Evolutionary conservation across 2,113 vertebrate genomes (phyloP).

Genomic region (Aix galericulata): DNA sequence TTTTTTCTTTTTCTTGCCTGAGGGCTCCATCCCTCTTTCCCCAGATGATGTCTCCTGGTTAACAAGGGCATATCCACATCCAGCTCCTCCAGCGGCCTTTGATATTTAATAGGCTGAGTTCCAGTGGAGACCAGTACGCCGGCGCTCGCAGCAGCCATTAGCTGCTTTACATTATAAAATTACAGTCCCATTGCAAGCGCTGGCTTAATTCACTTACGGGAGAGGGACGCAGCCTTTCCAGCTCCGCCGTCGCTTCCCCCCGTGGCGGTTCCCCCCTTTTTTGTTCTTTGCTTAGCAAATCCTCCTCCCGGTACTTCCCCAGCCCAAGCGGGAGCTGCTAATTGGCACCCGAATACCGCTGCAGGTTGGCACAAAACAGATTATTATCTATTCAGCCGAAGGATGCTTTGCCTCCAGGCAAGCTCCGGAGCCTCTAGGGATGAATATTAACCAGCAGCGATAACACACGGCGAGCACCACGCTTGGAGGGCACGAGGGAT

Average conservation of each 20-base stretch:
- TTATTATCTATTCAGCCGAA: background rate
- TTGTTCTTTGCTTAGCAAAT: background rate
- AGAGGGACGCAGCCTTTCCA: background rate
- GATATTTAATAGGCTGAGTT: slow-evolving; percentile 2
- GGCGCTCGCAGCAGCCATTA: background rate
- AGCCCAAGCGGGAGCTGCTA: background rate
- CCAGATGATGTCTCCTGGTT: background rate
- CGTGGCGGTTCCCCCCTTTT: rapidly evolving
- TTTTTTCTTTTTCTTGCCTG: background rate
- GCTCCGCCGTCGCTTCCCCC: background rate
- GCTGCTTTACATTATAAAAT: slow-evolving; percentile 15
- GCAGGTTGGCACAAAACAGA: background rate
- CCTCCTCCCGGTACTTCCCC: background rate
- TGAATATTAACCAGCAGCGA: rapidly evolving
- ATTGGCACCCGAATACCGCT: rapidly evolving
- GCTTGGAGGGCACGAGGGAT: rapidly evolving
- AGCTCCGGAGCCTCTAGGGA: background rate
- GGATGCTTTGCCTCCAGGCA: background rate
- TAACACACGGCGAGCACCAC: rapidly evolving
- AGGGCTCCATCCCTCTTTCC: slow-evolving; percentile 5
- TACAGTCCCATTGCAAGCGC: background rate
- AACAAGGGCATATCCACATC: background rate
- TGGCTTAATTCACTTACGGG: background rate
- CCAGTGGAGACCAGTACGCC: background rate
- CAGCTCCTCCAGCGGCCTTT: background rate